A percentile compares a stretch with the other conserved stretches of the same genome.
Conservation (phyloP, 2,888 invertebrate genomes). For the Molanna angustata region DNA sequence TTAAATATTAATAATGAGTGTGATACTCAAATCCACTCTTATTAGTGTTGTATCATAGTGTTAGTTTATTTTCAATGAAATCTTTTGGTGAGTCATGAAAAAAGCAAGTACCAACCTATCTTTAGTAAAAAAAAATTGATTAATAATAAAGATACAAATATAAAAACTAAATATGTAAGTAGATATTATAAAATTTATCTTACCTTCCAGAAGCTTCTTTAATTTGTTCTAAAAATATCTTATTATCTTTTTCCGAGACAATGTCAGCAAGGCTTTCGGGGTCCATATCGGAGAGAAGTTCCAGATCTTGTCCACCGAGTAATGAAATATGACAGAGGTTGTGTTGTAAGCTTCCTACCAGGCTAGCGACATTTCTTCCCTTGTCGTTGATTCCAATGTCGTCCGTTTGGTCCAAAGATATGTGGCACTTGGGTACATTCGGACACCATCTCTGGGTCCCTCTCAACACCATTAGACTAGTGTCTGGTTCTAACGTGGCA, state of each 20-base stretch:
- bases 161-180: background rate
- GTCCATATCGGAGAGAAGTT: conserved; percentile 85
- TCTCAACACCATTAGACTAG: conserved; percentile 77
- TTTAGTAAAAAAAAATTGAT: too few species aligned
- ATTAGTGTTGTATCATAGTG: too few species aligned
- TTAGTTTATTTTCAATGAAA: too few species aligned
- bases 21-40: too few species aligned
- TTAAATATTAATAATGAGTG: too few species aligned
- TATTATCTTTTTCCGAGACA: conserved; percentile 68
- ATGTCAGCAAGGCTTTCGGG: conserved; percentile 84
- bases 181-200: background rate
- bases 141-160: too few species aligned
- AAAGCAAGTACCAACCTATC: too few species aligned
- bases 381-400: conserved; percentile 49
- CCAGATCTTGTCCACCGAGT: conserved; percentile 79
- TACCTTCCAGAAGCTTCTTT: conserved; percentile 81
- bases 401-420: conserved; percentile 59
- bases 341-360: conserved; percentile 74
- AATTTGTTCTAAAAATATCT: conserved; percentile 73
- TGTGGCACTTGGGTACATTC: conserved; percentile 60
- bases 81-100: too few species aligned
- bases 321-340: conserved; percentile 83
- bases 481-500: conserved; percentile 83
- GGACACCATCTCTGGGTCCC: conserved; percentile 75
- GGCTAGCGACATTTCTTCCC: conserved; percentile 65